A percentile compares a stretch with the other conserved stretches of the same genome.
These are phyloP conservation scores for Strongylocentrotus purpuratus DNA, from an alignment of 35 echinoderm and acorn worm genomes.

Conservation along the genomic window DNA sequence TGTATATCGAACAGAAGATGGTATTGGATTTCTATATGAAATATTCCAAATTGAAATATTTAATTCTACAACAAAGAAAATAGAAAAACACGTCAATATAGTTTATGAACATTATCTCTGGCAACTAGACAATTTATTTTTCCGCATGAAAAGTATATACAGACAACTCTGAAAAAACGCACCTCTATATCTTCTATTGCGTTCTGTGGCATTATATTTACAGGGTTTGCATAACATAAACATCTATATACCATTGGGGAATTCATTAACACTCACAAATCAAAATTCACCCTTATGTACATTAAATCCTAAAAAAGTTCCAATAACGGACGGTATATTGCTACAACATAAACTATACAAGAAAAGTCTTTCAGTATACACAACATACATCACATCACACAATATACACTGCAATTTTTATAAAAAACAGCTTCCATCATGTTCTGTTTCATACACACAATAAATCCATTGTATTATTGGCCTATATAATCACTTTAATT, in stretches of 20 bases:
- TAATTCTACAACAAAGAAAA: neutral
- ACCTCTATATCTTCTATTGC: neutral
- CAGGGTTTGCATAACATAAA: neutral
- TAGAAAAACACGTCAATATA: neutral
- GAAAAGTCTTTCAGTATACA: neutral
- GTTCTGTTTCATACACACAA: too few relatives aligned
- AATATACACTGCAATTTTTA: neutral
- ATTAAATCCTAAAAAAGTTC: neutral
- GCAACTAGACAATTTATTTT: slow-evolving; percentile 2
- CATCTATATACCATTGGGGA: neutral
- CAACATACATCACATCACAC: neutral
- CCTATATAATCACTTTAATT: neutral
- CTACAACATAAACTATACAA: too few relatives aligned
- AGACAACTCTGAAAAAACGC: neutral
- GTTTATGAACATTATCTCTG: neutral
- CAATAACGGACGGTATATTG: neutral
- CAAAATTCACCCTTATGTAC: neutral
- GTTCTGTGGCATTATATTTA: too few relatives aligned
- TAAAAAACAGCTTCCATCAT: too few relatives aligned
- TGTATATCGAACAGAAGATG: too few relatives aligned
- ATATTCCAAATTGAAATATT: neutral
- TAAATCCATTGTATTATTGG: too few relatives aligned
- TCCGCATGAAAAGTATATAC: slow-evolving; percentile 11
- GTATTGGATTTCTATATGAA: too few relatives aligned
- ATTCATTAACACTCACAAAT: neutral